phyloP scores from a whole-genome alignment of 2,888 invertebrate genomes.

The Ceriagrion tenellum region DNA sequence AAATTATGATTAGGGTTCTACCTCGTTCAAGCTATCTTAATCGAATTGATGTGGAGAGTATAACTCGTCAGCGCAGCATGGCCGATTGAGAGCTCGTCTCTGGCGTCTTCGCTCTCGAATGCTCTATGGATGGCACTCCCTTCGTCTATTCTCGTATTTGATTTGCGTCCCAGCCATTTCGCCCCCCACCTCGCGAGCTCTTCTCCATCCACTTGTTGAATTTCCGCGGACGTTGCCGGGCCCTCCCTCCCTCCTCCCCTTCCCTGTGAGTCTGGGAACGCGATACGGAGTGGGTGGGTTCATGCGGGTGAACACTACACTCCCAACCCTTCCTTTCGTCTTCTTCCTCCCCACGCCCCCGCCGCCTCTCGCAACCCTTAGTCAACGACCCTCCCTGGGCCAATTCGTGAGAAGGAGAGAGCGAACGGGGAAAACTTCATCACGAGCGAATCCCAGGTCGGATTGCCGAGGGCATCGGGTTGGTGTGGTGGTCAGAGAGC shows the following conservation, averaged over 20 bases:
- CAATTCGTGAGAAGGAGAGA: not conserved
- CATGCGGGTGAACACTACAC: not conserved
- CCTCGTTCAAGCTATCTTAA: too few species aligned
- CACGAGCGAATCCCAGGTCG: not conserved
- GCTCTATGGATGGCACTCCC: not conserved
- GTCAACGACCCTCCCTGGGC: not conserved
- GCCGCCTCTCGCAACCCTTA: not conserved
- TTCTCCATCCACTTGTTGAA: slow-evolving; percentile 1
- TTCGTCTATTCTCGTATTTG: not conserved
- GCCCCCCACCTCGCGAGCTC: not conserved
- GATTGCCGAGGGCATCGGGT: too few species aligned
- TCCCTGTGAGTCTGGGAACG: not conserved
- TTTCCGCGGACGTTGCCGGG: not conserved
- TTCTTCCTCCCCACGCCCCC: not conserved
- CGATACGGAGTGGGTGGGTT: not conserved
- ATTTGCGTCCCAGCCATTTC: not conserved
- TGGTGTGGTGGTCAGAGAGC: too few species aligned
- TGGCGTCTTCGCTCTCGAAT: too few species aligned
- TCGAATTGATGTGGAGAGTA: too few species aligned
- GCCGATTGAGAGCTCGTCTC: too few species aligned
- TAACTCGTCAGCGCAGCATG: too few species aligned
- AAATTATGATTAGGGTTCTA: too few species aligned
- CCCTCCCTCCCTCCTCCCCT: not conserved
- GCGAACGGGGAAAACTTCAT: not conserved
- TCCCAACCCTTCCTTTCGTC: too few species aligned